These are phyloP conservation scores for Microchrysa polita DNA, from an alignment of 2,888 invertebrate species.

Conservation along the genomic window DNA sequence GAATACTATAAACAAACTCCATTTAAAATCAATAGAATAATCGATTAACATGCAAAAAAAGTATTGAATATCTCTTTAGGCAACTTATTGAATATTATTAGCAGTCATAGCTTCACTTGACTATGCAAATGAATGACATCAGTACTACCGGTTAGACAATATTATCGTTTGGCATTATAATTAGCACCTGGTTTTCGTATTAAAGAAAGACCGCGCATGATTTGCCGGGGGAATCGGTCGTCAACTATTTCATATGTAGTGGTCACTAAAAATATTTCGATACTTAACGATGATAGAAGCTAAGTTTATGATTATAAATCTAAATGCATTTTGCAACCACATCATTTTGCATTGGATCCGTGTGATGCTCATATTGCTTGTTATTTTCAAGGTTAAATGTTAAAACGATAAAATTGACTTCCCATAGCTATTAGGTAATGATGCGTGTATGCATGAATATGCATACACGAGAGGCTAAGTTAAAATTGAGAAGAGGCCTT, in stretches of 20 bases:
- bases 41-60: too few species aligned
- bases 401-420: conserved; percentile 12
- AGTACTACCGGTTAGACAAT: conserved; percentile 25
- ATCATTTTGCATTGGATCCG: conserved; percentile 6
- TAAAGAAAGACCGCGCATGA: neutral
- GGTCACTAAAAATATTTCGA: neutral
- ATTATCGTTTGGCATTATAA: conserved; percentile 27
- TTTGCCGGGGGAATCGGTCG: conserved; percentile 2
- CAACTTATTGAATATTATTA: neutral
- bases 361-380: neutral
- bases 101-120: conserved; percentile 6
- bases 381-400: conserved; percentile 19
- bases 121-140: conserved; percentile 33
- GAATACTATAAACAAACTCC: too few species aligned
- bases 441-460: too few species aligned
- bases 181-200: neutral
- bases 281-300: too few species aligned
- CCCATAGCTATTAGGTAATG: neutral
- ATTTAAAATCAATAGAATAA: too few species aligned
- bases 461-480: too few species aligned
- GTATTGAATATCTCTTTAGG: too few species aligned
- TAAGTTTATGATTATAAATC: too few species aligned
- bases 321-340: neutral
- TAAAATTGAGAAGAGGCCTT: too few species aligned
- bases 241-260: too few species aligned